Evolutionary conservation across 1,140 invertebrate genomes (phyloP), one percentile per base, ranked within the genome.

Genomic region (Orius insidiosus): DNA sequence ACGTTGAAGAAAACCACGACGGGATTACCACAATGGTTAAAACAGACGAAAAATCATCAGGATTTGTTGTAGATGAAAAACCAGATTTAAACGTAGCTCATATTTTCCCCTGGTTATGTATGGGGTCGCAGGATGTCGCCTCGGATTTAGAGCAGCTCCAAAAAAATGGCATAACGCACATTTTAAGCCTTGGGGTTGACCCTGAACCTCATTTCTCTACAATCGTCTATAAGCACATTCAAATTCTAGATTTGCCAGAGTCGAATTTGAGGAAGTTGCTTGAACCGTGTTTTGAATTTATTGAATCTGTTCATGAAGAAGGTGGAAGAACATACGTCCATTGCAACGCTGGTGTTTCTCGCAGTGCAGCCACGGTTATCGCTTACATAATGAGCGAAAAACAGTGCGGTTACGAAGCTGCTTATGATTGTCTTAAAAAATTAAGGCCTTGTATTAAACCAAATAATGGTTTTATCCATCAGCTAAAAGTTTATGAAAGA

Each of bases 331-430:
- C 90, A 44, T 68, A 90, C 46, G 76, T 94, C 1, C 88, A 95
- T 62, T 95, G 89, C 58, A 90, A 90, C 63, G 85, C 87, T 4
- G 90, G 90, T 6, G 74, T 92, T 2, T 93, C 87, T 8, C 65
- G 89, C 13, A 85, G 87, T n/a, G 70, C 87, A 3, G 71, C 78
- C 30, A 67, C 93, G 39, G 74, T 82, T 9, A 78, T 92, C 46
- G 82, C 77, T 8, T 93, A 82, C 65, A 64, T 94, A 9, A 92
- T 94, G 68, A 64, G 73, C 36, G 68, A 68, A 47, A 56, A 75
- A 33, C 63, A 70, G 35, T 67, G 78, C 58, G 53, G 53, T 14
- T 84, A 74, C 57, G 62, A 72, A n/a, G 67, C 75, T n/a, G 85
- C 88, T 8, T 78, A 75, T 49, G 53, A 68, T 33, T 60, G 70